phyloP scores from a whole-genome alignment of 2,797 vertebrate genomes.

The Trichosurus vulpecula region DNA sequence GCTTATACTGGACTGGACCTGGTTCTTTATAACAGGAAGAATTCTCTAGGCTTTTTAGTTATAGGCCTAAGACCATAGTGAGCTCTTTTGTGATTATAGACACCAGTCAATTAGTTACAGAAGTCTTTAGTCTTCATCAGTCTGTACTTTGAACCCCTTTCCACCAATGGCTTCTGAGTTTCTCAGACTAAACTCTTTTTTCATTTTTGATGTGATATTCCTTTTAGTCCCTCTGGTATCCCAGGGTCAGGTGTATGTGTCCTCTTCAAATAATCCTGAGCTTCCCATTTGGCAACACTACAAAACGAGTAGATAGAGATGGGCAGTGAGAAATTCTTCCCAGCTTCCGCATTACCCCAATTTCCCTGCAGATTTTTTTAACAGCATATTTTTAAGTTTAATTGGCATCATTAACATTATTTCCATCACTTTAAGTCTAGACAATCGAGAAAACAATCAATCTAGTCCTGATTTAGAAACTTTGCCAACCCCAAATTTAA shows the following conservation, averaged over 20 bases:
- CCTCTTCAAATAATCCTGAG: background rate
- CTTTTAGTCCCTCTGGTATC: too few relatives aligned
- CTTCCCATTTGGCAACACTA: background rate
- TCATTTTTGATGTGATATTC: background rate
- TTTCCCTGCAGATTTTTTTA: too few relatives aligned
- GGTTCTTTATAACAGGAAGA: background rate
- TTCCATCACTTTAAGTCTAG: background rate
- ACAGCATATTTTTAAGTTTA: background rate
- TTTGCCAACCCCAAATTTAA: background rate
- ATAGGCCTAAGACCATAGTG: background rate
- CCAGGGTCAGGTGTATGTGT: background rate
- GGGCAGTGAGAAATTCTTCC: background rate
- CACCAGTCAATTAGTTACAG: background rate
- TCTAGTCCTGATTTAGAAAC: background rate
- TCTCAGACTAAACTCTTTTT: background rate
- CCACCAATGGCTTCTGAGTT: background rate
- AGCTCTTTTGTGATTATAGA: background rate
- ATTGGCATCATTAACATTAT: background rate
- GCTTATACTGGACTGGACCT: too few relatives aligned
- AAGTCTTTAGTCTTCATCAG: background rate
- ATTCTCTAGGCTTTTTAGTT: background rate
- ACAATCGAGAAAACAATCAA: background rate
- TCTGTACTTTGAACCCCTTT: background rate
- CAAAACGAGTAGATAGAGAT: background rate
- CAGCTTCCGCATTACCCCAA: too few relatives aligned